phyloP scores from a whole-genome alignment of 2,113 vertebrate genomes.

The Pampusana beccarii region DNA sequence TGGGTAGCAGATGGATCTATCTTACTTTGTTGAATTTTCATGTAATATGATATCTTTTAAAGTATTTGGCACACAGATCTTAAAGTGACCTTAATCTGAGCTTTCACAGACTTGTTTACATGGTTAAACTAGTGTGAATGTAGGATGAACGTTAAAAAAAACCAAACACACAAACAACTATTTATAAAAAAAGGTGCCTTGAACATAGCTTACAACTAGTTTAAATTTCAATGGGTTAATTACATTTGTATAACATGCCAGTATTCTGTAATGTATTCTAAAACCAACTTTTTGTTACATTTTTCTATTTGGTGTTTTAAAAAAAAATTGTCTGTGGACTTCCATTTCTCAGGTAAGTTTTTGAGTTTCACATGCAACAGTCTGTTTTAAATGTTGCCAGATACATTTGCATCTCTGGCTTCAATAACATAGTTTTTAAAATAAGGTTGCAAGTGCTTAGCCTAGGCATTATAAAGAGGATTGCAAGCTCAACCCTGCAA shows the following conservation, averaged over 20 bases:
- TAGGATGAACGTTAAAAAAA: background rate
- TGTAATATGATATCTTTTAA: background rate
- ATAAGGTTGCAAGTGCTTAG: background rate
- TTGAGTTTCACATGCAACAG: background rate
- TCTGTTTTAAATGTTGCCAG: background rate
- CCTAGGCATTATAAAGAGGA: background rate
- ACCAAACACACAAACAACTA: background rate
- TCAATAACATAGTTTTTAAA: background rate
- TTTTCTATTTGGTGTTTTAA: background rate
- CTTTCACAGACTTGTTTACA: slow-evolving; percentile 24
- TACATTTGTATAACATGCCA: slow-evolving; percentile 19
- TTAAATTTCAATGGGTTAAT: background rate
- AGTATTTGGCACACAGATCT: background rate
- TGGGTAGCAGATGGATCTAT: background rate
- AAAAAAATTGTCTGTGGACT: background rate
- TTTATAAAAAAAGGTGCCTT: slow-evolving; percentile 23
- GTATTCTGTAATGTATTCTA: slow-evolving; percentile 21
- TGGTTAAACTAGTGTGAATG: slow-evolving; percentile 12
- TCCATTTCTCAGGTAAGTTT: slow-evolving; percentile 52
- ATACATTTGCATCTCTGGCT: background rate
- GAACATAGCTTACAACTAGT: background rate
- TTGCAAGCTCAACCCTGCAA: background rate
- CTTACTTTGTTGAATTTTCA: slow-evolving; percentile 4
- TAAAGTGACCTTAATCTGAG: slow-evolving; percentile 42
- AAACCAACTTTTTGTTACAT: background rate